Evolutionary conservation across 2,797 vertebrate species (phyloP).

Genomic region (Anableps anableps): DNA sequence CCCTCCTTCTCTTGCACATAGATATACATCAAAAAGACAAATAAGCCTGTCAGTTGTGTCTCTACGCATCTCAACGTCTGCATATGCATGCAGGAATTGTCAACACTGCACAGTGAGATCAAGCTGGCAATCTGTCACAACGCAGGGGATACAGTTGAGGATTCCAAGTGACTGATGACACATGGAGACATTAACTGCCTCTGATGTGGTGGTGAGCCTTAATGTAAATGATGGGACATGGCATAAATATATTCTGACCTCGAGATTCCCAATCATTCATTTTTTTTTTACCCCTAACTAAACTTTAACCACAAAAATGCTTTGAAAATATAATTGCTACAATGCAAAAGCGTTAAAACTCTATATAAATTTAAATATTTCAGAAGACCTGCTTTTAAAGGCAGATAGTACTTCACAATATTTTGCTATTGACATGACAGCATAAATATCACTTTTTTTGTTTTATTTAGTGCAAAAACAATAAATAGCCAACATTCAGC

Average conservation of each 20-base stretch:
- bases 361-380: neutral
- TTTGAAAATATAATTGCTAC: neutral
- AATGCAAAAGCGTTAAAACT: neutral
- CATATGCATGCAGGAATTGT: constrained; percentile 59
- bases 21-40: constrained; percentile 61
- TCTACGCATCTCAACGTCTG: constrained; percentile 42
- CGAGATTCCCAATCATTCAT: neutral
- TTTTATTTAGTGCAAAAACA: neutral
- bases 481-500: neutral
- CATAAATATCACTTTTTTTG: neutral
- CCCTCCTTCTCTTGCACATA: constrained; percentile 47
- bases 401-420: neutral
- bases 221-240: constrained; percentile 20
- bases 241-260: constrained; percentile 11
- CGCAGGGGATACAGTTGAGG: constrained; percentile 52
- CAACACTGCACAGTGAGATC: constrained; percentile 63
- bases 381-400: neutral
- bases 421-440: neutral
- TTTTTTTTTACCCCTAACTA: neutral
- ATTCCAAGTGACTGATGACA: constrained; percentile 68
- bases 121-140: constrained; percentile 66
- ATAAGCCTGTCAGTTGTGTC: constrained; percentile 56
- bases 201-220: constrained; percentile 34
- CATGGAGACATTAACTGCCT: constrained; percentile 50
- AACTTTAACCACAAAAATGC: neutral